Base-by-base conservation (phyloP, 2,888 invertebrate species). In the Rotaria sp. region DNA sequence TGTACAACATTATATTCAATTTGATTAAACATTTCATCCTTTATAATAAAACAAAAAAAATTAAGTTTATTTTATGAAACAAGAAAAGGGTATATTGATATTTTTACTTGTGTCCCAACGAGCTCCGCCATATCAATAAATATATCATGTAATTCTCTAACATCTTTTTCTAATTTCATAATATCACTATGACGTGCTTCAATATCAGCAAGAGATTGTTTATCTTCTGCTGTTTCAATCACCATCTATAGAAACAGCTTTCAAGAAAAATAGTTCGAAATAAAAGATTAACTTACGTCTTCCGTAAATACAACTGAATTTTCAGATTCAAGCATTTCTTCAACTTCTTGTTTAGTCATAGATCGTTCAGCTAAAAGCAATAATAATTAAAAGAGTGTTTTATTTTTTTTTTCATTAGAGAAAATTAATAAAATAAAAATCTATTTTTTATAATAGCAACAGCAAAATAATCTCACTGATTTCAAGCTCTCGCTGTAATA, bases 101-200 rank as follows among this genome's bases (percentile, higher is more conserved):
- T 8, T 24, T 18, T 24, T 55, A 93, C 92, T 90, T 92, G 92
- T 93, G 96, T 97, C 93, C 99, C 98, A 90, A 99, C 98, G 90
- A 99, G 93, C 97, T 98, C 97, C 89, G 99, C 99, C 99, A 99
- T 99, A 92, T 99, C 99, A 97, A 99, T 97, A 93, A 99, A 99
- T 99, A 99, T 99, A 93, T 99, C 99, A 93, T 99, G 99, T 88
- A 99, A 94, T 93, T 99, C 99, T 92, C 97, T 94, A 93, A 99
- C 99, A 91, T 97, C 97, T 90, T 95, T 97, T 93, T 99, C 99
- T 93, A 99, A 93, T 93, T 99, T 99, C 92, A 99, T 97, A 92
- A 99, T 99, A 93, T 99, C 99, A 89, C 97, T 96, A 92, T 99
- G 99, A 89, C 99, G 94, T 89, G 99, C 98, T 93, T 99, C 98